Evolutionary conservation across 1,140 invertebrate genomes (phyloP), one percentile per base, ranked within the genome.

Genomic region (Coptotermes formosanus): DNA sequence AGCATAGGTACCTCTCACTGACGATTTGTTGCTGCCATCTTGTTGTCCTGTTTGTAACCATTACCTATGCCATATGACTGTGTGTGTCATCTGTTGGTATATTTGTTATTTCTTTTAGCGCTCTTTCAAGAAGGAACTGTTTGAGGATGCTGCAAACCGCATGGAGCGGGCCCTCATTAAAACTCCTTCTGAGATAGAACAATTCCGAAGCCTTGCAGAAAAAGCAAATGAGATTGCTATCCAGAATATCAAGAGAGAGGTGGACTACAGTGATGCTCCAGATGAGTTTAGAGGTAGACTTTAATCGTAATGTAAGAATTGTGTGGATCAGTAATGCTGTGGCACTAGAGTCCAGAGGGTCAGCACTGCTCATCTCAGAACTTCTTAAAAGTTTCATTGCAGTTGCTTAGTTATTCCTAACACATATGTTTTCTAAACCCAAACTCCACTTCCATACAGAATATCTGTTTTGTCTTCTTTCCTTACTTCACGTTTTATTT

Each of bases 211-310:
- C 44, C 93, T 99, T 25, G 95, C 96, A 9, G 93, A 95, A 84
- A 95, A 95, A 90, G 97, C 98, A 9, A 94, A 96, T 88, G 92
- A 95, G 87, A 95, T 98, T 87, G 92, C 94, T 89, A 93, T 96
- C 86, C 94, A 96, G 87, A 99, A 99, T 91, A 94, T 96, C 89
- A 95, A 96, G 87, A 94, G 94, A 88, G 96, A 97, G 89, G 97
- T 98, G 87, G 98, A 99, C 91, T 98, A 95, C 89, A 97, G 96
- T 48, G 98, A 99, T 91, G 97, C 98, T 81, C 98, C 98, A 1
- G 98, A 99, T 88, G 98, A 99, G 91, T 99, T 99, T 90, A 95
- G 95, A 92, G 94, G 94, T 94, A 88, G 88, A 87, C 87, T 32
- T 23, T 82, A 25, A 59, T 59, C 0, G 11, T 23, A 38, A 82